These are phyloP conservation scores for Miichthys miiuy DNA, from an alignment of 2,797 vertebrate genomes.

Conservation along the genomic window DNA sequence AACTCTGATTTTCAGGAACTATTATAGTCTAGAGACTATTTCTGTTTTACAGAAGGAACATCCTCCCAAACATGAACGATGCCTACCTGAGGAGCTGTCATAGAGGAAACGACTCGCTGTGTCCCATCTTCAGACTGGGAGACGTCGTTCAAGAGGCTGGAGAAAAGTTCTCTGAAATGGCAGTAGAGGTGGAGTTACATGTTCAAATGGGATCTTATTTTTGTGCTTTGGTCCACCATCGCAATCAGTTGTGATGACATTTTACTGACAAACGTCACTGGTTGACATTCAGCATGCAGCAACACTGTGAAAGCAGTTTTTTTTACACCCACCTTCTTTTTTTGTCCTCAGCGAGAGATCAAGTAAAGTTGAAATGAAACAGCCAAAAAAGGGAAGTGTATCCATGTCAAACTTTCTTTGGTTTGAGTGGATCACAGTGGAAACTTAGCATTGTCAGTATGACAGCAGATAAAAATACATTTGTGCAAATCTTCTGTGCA, in stretches of 20 bases:
- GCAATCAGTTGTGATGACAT: too few species aligned
- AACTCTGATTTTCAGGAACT: background rate
- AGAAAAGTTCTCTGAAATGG: constrained; percentile 88
- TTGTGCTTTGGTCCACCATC: background rate
- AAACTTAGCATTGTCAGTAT: background rate
- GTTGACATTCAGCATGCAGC: background rate
- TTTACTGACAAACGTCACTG: background rate
- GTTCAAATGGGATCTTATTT: background rate
- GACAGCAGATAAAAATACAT: too few species aligned
- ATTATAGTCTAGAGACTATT: background rate
- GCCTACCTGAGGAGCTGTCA: constrained; percentile 83
- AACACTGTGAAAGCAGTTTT: background rate
- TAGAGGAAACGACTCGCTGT: constrained; percentile 75
- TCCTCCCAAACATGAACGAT: constrained; percentile 84
- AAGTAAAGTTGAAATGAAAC: constrained; percentile 48
- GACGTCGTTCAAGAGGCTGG: constrained; percentile 86
- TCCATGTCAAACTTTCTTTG: background rate
- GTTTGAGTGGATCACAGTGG: constrained; percentile 8
- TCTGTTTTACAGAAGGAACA: constrained; percentile 85
- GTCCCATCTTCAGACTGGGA: constrained; percentile 91
- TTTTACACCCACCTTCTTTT: background rate
- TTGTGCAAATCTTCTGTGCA: too few species aligned
- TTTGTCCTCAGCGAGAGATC: background rate
- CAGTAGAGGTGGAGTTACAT: constrained; percentile 84
- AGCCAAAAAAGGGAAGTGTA: background rate